Evolutionary conservation across 2,888 invertebrate genomes (phyloP).

Genomic region (Acleris laterana): DNA sequence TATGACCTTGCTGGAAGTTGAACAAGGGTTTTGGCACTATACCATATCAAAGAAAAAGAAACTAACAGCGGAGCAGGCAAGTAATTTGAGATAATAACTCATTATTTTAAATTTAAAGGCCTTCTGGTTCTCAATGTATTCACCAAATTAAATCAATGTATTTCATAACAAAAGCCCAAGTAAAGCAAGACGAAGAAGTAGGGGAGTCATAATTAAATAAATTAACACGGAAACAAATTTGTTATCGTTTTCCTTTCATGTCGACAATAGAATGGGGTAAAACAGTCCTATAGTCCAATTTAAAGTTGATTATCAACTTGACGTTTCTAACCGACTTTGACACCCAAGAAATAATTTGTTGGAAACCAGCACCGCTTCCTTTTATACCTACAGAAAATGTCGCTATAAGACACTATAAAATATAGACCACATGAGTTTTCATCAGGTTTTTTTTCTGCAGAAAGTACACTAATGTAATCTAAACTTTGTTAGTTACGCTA

Average conservation of each 20-base stretch:
- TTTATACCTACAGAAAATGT: no score
- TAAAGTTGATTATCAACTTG: conserved; percentile 46
- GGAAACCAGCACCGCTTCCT: background rate
- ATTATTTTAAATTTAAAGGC: background rate
- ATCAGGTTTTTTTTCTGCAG: no score
- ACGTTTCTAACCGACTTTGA: conserved; percentile 12
- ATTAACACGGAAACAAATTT: conserved; percentile 66
- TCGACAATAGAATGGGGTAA: conserved; percentile 48
- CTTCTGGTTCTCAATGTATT: background rate
- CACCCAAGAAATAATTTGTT: conserved; percentile 1
- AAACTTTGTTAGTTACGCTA: no score
- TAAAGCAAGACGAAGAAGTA: conserved; percentile 1
- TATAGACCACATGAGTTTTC: no score
- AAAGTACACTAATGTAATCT: no score
- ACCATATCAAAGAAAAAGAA: no score
- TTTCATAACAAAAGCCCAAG: background rate
- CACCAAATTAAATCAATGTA: background rate
- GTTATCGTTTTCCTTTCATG: conserved; percentile 60
- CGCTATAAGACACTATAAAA: no score
- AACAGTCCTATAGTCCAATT: conserved; percentile 52
- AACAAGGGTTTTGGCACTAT: no score
- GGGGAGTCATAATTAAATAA: conserved; percentile 65
- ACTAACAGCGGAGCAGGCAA: no score
- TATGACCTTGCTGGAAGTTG: no score
- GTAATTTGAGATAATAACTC: no score